Evolutionary conservation across 2,888 invertebrate genomes (phyloP), one percentile per base, ranked within the genome.

Genomic region (Cryptus armator): DNA sequence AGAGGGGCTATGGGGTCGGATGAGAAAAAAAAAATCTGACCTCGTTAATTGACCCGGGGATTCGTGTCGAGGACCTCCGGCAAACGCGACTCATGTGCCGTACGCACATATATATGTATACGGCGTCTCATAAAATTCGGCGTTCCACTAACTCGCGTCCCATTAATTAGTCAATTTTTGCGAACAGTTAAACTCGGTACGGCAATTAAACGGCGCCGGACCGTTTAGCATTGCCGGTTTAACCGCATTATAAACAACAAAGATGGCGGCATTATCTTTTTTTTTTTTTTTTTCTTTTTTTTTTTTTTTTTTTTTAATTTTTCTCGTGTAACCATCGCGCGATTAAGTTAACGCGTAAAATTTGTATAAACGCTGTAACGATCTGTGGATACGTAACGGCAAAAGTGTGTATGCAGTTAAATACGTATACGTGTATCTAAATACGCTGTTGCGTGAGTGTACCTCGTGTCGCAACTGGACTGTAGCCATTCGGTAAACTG

Each of bases 401-500:
- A 72, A 64, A 72, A 46, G 62, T 78, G 62, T 78, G 59, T 74
- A 48, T 51, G 24, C 44, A 48, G 19, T 59, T 46, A 44, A 16
- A 14, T 37, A 44, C 16, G 48, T 59, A 24, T 19, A 66, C 66
- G 64, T 78, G 37, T 37, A 37, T 37, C 37, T 37, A 37, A 64
- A 81, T 70, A 81, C 72, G 59, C 46, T 37, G 78, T 83, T 77
- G 77, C 76, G 74, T 74, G 78, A 80, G 68, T 83, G 59, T 83
- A 75, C 59, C 82, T 84, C 81, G 74, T 82, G 76, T 80, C 79
- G 86, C 84, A 87, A 87, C 87, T 87, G 86, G 87, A 86, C 87
- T 86, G 85, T 85, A 86, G 86, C 85, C 86, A 87, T 87, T 87
- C 56, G 59, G 83, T 84, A 88, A 37, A 88, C 86, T 88, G 85